Evolutionary conservation across 2,888 invertebrate species (phyloP), one percentile per base, ranked within the genome.

Genomic region (Sphaerophoria taeniata): DNA sequence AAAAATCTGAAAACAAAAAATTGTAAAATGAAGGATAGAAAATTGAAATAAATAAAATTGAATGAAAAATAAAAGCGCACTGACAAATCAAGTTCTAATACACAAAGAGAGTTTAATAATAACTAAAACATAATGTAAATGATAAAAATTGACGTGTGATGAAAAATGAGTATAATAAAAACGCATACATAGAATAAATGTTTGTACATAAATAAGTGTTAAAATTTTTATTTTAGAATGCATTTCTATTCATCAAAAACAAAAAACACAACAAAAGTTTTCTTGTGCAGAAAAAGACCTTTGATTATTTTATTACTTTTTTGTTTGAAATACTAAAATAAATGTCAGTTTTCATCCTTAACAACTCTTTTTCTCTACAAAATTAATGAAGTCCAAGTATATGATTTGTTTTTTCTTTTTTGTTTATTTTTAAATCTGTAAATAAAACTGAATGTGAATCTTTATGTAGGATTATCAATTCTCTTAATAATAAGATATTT

Each of bases 41-140:
- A 74, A 49, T 31, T 9, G 16, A 39, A 39, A 74, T 43, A 69
- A 24, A 45, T 6, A 12, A 31, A 43, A 76, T 43, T 43, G 77
- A 56, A 55, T 4, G 60, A 65, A 58, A 45, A 12, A 55, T 61
- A 67, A 74, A 60, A 74, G 69, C 84, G 84, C 84, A 84, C 84
- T 69, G 84, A 84, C 84, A 84, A 84, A 84, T 84, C 84, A 84
- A 72, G 45, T 84, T 84, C 72, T 74, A 71, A 70, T 65, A 60
- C 83, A 84, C 70, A 69, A 69, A 53, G 55, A 24, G 24, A 31
- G 39, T 34, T 47, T 39, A n/a, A 69, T 45, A 0, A 47, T 55
- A 55, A 36, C 31, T 43, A 4, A 36, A 55, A 14, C n/a, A 61
- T 9, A 58, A 43, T 49, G 9, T 36, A 71, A 67, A 53, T 33